Evolutionary conservation across 2,888 invertebrate species (phyloP).

Genomic region (Eumacrocentrus americanus): DNA sequence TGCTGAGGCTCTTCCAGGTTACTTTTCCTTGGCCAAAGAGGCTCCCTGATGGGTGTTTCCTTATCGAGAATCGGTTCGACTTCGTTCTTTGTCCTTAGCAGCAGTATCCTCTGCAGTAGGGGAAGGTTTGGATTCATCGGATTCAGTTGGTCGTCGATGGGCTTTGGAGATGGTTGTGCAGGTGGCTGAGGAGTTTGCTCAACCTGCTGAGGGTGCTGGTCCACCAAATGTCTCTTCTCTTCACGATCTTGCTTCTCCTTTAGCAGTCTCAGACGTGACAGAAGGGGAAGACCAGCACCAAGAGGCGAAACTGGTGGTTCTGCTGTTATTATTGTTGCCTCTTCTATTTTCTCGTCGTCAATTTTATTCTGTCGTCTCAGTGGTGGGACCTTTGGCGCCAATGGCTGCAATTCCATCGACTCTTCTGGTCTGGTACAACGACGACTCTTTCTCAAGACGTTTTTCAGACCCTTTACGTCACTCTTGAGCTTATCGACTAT

Average conservation of each 20-base stretch:
- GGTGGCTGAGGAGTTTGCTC: constrained; percentile 16
- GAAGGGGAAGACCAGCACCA: constrained; percentile 82
- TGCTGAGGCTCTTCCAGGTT: constrained; percentile 36
- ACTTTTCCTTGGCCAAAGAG: constrained; percentile 44
- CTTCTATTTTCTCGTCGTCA: constrained; percentile 55
- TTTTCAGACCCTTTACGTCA: constrained; percentile 78
- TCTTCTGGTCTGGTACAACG: constrained; percentile 63
- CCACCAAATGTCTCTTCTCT: constrained; percentile 52
- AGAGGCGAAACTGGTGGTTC: constrained; percentile 76
- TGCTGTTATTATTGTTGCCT: constrained; percentile 60
- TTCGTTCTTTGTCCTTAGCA: constrained; percentile 79
- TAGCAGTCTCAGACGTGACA: constrained; percentile 77
- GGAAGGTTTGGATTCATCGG: constrained; percentile 64
- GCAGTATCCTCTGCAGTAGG: constrained; percentile 74
- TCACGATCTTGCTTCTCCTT: constrained; percentile 82
- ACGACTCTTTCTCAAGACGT: constrained; percentile 66
- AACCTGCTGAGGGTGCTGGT: constrained; percentile 37
- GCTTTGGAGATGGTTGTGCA: neutral
- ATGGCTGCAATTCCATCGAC: constrained; percentile 74
- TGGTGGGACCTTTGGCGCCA: constrained; percentile 61
- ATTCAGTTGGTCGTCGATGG: constrained; percentile 39
- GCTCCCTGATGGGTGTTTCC: constrained; percentile 49
- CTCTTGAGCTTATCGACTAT: constrained; percentile 84
- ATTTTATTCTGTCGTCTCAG: constrained; percentile 61
- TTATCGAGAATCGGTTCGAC: constrained; percentile 56